Conservation (phyloP, 1,140 invertebrate species). For the Lysiphlebus fabarum region DNA sequence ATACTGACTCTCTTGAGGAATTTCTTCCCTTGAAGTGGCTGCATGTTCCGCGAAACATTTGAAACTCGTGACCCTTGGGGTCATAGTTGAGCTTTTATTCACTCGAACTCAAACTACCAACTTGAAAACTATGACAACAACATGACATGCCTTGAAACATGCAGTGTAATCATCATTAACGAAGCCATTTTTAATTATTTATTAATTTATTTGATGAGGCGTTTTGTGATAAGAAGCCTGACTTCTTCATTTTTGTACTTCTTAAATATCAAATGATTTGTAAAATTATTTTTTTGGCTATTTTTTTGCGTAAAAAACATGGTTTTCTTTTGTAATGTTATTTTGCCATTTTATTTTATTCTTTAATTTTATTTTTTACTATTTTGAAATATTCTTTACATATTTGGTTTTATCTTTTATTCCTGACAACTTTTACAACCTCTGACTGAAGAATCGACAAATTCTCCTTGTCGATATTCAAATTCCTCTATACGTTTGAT, state of each 20-base stretch:
- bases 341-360: no score
- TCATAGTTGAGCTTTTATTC: neutral
- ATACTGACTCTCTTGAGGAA: conserved; percentile 23
- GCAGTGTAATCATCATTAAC: no score
- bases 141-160: neutral
- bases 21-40: conserved; percentile 30
- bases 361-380: no score
- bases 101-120: conserved; percentile 9
- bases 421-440: no score
- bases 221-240: no score
- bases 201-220: no score
- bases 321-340: no score
- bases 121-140: conserved; percentile 8
- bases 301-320: no score
- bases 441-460: neutral
- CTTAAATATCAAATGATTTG: neutral
- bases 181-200: no score
- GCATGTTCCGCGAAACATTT: conserved; percentile 25
- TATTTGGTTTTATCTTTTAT: no score
- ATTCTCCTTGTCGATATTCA: conserved; percentile 29
- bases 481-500: conserved; percentile 19
- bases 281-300: neutral
- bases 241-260: conserved; percentile 3
- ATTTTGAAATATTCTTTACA: no score
- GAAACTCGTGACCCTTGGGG: conserved; percentile 23